Evolutionary conservation across 2,797 vertebrate species (phyloP), one percentile per base, ranked within the genome.

Genomic region (Pseudochirops cupreus): DNA sequence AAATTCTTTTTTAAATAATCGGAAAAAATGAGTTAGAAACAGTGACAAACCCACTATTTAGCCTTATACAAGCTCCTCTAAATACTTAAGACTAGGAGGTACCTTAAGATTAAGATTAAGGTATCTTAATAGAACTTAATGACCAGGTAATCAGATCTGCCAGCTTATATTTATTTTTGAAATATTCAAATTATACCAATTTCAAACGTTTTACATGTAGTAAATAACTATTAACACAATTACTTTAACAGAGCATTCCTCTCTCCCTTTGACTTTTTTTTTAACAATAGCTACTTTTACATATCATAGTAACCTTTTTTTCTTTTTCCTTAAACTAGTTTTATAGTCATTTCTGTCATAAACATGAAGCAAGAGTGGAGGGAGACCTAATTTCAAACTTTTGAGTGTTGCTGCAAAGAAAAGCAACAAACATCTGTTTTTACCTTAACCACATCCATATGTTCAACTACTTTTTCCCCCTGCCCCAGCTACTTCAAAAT

Each of bases 401-500:
- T 46, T 98, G 97, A 97, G 94, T 98, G 97, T 98, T 98, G 98
- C 98, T 98, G 98, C 98, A 98, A 98, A 98, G 97, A 98, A 98
- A 98, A 98, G 97, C 98, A 98, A 98, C 95, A 96, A 98, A 98
- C 97, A 97, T 99, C 97, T 98, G 98, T 98, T 98, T 98, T 99
- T 99, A 98, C 97, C 98, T 98, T 99, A 98, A 99, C 98, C 98
- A 97, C 97, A 98, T 98, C 98, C 98, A 98, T 98, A 98, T 99
- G 98, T 98, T 98, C 97, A 98, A 97, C 93, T 98, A 97, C 97
- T 97, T 98, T 97, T 97, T 98, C 94, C 97, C 95, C 95, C 94
- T 97, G 97, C 97, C 91, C 94, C 58, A 62, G 91, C 55, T 58
- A 93, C 93, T 92, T 96, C 95, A 95, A 97, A 95, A 96, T 10